These are phyloP conservation scores for Drosophila nigritarsus DNA, from an alignment of 2,888 invertebrate species.

Conservation along the genomic window DNA sequence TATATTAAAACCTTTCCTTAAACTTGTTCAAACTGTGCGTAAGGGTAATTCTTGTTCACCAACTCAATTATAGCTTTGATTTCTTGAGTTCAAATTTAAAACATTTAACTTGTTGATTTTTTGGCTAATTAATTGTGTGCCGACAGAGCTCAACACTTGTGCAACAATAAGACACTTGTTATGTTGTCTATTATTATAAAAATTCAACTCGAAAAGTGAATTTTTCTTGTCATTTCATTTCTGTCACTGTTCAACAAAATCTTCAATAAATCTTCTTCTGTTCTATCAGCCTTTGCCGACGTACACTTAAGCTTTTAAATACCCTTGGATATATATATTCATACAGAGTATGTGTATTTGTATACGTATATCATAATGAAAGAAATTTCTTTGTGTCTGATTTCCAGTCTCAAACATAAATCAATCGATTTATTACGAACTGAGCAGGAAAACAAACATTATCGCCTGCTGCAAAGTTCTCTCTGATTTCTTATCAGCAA, in stretches of 20 bases:
- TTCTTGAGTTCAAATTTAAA: neutral
- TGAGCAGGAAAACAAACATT: conserved; percentile 11
- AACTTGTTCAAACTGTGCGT: neutral
- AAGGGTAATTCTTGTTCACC: neutral
- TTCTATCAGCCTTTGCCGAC: neutral
- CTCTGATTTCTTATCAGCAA: conserved; percentile 23
- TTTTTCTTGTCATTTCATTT: neutral
- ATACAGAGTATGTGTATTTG: neutral
- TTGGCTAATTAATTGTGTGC: neutral
- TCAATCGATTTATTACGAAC: conserved; percentile 15
- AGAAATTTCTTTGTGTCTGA: neutral
- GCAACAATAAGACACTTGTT: neutral
- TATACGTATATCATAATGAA: neutral
- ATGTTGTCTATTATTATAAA: neutral
- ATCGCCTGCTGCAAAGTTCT: conserved; percentile 1
- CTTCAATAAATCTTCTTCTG: neutral
- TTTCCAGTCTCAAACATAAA: neutral
- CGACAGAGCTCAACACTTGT: neutral
- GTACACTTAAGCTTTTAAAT: neutral
- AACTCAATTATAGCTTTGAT: neutral
- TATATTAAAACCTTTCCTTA: neutral
- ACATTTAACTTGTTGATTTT: neutral
- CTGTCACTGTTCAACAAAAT: neutral
- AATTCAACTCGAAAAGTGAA: neutral
- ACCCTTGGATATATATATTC: neutral